Evolutionary conservation across 2,797 vertebrate species (phyloP).

Genomic region (Mormyrops boulengeri): DNA sequence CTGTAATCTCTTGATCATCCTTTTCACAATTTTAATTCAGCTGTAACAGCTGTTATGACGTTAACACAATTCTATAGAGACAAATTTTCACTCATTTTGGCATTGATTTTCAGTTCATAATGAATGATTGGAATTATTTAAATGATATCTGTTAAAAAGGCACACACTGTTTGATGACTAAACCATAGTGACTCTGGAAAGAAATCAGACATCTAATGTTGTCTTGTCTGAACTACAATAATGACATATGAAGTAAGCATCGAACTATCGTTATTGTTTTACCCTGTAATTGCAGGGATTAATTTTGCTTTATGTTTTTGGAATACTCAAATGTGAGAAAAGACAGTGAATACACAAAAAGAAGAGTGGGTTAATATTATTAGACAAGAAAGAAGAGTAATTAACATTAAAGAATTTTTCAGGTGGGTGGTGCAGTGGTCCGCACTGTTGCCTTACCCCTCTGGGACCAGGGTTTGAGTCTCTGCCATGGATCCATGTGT

Average conservation of each 20-base stretch:
- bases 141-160: not conserved
- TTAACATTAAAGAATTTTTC: not conserved
- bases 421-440: not conserved
- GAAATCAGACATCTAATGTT: not conserved
- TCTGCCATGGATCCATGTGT: not conserved
- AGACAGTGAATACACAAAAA: not conserved
- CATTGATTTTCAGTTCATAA: not conserved
- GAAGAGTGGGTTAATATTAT: not conserved
- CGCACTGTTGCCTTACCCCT: not conserved
- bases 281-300: not conserved
- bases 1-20: not conserved
- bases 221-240: not conserved
- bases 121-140: not conserved
- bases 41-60: not conserved
- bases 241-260: not conserved
- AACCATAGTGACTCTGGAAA: not conserved
- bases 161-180: not conserved
- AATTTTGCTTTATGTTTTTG: not conserved
- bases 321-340: not conserved
- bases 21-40: not conserved
- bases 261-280: not conserved
- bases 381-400: not conserved
- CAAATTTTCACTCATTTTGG: not conserved
- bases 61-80: not conserved
- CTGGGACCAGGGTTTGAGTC: not conserved